Conservation (phyloP, 2,797 vertebrate genomes). For the Dendrocincla tyrannina region DNA sequence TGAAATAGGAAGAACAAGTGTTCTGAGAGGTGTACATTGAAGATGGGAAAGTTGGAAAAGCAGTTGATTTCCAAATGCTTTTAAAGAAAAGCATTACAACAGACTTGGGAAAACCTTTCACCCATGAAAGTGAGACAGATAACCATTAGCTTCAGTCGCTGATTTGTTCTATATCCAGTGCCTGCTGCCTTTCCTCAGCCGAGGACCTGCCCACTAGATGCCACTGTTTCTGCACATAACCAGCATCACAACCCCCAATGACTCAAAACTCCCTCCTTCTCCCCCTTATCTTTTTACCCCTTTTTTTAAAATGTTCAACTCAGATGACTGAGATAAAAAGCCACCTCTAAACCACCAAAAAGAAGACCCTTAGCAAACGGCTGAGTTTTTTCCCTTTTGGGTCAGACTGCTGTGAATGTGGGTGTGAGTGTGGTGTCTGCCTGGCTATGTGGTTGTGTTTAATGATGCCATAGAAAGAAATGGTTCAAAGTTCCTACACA, state of each 20-base stretch:
- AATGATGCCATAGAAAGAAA: neutral
- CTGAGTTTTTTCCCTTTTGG: neutral
- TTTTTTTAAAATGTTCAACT: neutral
- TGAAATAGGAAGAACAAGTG: neutral
- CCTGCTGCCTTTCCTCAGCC: neutral
- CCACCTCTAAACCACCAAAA: neutral
- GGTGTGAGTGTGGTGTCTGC: neutral
- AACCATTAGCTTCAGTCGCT: neutral
- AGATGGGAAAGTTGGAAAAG: neutral
- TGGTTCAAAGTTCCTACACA: slow-evolving; percentile 29
- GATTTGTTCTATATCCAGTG: neutral
- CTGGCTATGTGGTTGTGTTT: neutral
- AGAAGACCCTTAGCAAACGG: neutral
- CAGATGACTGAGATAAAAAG: slow-evolving; percentile 17
- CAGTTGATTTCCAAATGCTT: neutral
- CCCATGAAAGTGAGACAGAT: neutral
- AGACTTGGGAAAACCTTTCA: neutral
- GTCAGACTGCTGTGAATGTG: neutral
- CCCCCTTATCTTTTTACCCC: neutral
- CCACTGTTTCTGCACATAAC: slow-evolving; percentile 72
- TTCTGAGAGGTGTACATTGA: neutral
- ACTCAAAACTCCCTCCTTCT: neutral
- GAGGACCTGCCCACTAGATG: slow-evolving; percentile 72
- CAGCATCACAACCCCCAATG: neutral
- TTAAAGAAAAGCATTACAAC: neutral